Percentiles rank a stretch among this genome's conserved stretches.
Evolutionary conservation across 1,140 invertebrate species (phyloP).

Genomic region (Neelides sp.): DNA sequence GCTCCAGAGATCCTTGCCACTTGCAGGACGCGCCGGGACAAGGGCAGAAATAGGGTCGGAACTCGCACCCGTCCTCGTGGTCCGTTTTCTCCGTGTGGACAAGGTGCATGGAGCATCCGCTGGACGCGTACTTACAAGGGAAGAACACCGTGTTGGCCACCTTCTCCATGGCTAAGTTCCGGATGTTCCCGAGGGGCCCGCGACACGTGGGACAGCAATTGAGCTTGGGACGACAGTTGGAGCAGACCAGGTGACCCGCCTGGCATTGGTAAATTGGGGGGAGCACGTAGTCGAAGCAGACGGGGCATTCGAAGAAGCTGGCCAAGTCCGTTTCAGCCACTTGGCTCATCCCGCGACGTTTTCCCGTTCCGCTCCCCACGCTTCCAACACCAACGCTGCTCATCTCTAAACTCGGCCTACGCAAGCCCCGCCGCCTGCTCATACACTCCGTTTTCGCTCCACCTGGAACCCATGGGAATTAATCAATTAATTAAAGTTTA

Average conservation of each 20-base stretch:
- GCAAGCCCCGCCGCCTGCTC: too few relatives aligned
- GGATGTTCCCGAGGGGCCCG: slow-evolving; percentile 87
- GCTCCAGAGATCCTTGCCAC: slow-evolving; percentile 90
- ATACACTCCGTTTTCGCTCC: too few relatives aligned
- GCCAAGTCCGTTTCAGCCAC: slow-evolving; percentile 60
- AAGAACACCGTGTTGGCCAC: slow-evolving; percentile 96
- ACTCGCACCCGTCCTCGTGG: slow-evolving; percentile 97
- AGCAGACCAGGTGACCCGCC: slow-evolving; percentile 79
- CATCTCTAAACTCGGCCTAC: too few relatives aligned
- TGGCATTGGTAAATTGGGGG: slow-evolving; percentile 87
- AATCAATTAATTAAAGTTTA: too few relatives aligned
- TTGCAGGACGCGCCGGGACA: slow-evolving; percentile 98
- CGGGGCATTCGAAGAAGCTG: slow-evolving; percentile 95
- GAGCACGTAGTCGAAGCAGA: slow-evolving; percentile 98
- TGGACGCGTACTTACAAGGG: slow-evolving; percentile 95
- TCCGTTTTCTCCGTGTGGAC: slow-evolving; percentile 93
- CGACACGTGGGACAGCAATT: slow-evolving; percentile 95
- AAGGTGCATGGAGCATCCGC: slow-evolving; percentile 83
- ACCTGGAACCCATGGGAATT: too few relatives aligned
- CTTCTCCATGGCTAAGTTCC: slow-evolving; percentile 98
- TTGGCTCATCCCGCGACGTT: too few relatives aligned
- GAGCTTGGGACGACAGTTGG: slow-evolving; percentile 88
- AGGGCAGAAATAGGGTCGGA: slow-evolving; percentile 90
- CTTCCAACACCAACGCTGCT: too few relatives aligned
- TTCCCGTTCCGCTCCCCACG: too few relatives aligned